Evolutionary conservation across 2,113 vertebrate species (phyloP), one percentile per base, ranked within the genome.

Genomic region (Puffinus mauretanicus): DNA sequence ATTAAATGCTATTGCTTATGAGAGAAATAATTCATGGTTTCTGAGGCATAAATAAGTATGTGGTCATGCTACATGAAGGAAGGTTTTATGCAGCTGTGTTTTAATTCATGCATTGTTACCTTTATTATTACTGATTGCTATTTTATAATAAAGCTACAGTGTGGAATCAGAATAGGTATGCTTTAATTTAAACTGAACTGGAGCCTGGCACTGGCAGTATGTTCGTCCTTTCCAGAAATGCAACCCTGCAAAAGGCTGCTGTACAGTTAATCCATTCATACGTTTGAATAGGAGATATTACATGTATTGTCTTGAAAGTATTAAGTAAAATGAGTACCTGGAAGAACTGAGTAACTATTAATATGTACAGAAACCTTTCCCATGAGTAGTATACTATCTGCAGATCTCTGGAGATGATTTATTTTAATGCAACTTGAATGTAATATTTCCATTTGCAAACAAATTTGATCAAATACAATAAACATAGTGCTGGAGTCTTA

Each of bases 381-480:
- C 72, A 8, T 52, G 64, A 90, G 72, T 87, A 91, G 91, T 55
- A 85, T 25, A 60, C 40, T 64, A 71, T 61, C 47, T 92, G 19
- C 47, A 94, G 52, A 72, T 91, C 82, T 89, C 80, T 92, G 65
- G 69, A 84, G 77, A 78, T 95, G 6, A 92, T 86, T 89, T 75
- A 71, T 94, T 86, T 93, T 88, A 89, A 82, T 84, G 42, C 19
- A 75, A 44, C 34, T 92, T 40, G 80, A 88, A 82, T 78, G 60
- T 36, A 92, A 64, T 88, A 76, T 86, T 94, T 92, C 69, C 19
- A 79, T 82, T 89, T 94, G 77, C 76, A 94, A 90, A 92, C 57
- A 91, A 75, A 95, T 92, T 81, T 86, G 66, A 92, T 94, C 80
- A 76, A 84, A 88, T 70, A 77, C 13, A 95, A 80, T 78, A 83